Conservation (phyloP, 2,888 invertebrate genomes). For the Tridacna crocea region DNA sequence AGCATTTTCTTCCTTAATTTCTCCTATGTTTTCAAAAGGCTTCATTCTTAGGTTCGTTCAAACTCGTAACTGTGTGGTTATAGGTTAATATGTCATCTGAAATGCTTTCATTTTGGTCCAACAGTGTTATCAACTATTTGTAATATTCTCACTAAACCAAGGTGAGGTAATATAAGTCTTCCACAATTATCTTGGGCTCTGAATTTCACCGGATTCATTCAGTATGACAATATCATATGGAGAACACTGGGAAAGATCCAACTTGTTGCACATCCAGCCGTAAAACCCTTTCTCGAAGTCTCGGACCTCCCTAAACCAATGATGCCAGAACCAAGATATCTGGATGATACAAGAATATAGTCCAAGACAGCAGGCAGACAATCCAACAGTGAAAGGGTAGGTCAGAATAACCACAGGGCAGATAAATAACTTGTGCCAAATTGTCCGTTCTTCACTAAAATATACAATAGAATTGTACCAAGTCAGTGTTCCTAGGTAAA, state of each 20-base stretch:
- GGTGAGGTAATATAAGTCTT: no score
- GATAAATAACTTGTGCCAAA: constrained; percentile 87
- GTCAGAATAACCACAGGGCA: constrained; percentile 89
- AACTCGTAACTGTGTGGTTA: no score
- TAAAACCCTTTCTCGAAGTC: constrained; percentile 92
- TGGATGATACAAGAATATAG: constrained; percentile 89
- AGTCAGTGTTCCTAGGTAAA: constrained; percentile 90
- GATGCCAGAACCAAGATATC: constrained; percentile 88
- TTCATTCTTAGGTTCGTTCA: no score
- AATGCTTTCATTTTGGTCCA: no score
- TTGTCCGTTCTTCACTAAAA: constrained; percentile 88
- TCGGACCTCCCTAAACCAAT: constrained; percentile 89
- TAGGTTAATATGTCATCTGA: no score
- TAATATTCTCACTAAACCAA: no score
- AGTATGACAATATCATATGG: constrained; percentile 90
- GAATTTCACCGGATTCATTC: constrained; percentile 62
- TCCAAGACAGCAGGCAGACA: constrained; percentile 88
- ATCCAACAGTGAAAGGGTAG: constrained; percentile 89
- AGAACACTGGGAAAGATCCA: constrained; percentile 90
- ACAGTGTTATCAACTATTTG: no score
- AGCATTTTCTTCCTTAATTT: no score
- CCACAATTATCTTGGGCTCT: no score
- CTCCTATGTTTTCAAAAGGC: no score
- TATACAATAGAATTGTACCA: constrained; percentile 91
- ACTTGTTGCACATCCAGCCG: constrained; percentile 89